Percentiles rank a stretch among this genome's conserved stretches.
Conservation (phyloP, 2,113 vertebrate species). For the Oryzias javanicus region DNA sequence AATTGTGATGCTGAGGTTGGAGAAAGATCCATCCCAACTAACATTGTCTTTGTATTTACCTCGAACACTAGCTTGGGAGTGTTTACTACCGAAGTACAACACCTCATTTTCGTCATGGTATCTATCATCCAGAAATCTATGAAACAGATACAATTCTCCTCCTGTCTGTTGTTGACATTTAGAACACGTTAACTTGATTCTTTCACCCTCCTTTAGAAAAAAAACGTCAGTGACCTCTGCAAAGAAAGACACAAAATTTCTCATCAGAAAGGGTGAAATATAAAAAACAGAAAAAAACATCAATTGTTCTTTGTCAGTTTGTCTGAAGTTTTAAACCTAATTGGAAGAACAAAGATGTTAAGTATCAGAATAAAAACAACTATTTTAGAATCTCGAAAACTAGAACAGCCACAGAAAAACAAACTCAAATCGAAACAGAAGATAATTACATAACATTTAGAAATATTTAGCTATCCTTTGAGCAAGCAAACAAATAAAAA, state of each 20-base stretch:
- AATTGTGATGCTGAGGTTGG: conserved; percentile 24
- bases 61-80: fast-evolving
- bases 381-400: background rate
- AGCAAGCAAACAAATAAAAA: background rate
- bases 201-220: background rate
- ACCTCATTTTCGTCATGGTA: background rate
- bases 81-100: conserved; percentile 1
- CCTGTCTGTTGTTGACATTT: background rate
- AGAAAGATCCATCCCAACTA: fast-evolving
- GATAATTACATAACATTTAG: too few species aligned
- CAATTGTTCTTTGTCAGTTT: too few species aligned
- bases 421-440: too few species aligned
- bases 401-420: background rate
- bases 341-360: too few species aligned
- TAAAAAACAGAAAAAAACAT: background rate
- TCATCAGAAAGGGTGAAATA: background rate
- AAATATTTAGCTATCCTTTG: too few species aligned
- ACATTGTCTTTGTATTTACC: fast-evolving
- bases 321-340: too few species aligned
- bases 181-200: conserved; percentile 30
- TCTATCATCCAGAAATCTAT: background rate
- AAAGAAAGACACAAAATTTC: background rate
- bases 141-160: conserved; percentile 36
- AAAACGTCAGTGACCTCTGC: background rate
- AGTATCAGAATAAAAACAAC: too few species aligned